phyloP scores from a whole-genome alignment of 2,888 invertebrate genomes.

The Nymphalis polychloros region DNA sequence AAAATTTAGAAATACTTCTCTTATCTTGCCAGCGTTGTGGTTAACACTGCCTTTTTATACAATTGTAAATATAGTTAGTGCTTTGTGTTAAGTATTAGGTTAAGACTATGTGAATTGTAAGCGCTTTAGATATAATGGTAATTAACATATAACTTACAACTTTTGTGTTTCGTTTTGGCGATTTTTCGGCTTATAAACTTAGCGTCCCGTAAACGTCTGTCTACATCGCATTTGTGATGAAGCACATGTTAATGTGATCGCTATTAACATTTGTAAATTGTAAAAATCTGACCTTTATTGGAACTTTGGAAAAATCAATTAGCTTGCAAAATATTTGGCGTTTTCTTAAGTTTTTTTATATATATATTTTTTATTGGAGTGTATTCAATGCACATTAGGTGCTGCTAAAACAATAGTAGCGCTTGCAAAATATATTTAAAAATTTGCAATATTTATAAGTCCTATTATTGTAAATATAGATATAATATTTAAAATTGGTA shows the following conservation, averaged over 20 bases:
- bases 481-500: slow-evolving; percentile 77
- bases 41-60: slow-evolving; percentile 74
- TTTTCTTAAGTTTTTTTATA: not conserved
- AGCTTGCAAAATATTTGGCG: not conserved
- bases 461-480: slow-evolving; percentile 76
- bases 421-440: slow-evolving; percentile 60
- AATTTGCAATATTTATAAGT: slow-evolving; percentile 61
- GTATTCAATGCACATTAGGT: slow-evolving; percentile 3
- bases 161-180: too few relatives aligned
- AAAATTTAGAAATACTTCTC: slow-evolving; percentile 77
- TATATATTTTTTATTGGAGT: not conserved
- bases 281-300: not conserved
- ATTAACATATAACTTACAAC: too few relatives aligned
- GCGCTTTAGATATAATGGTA: slow-evolving; percentile 15
- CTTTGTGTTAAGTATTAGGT: slow-evolving; percentile 45
- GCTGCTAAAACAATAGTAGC: slow-evolving; percentile 35
- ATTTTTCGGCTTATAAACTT: slow-evolving; percentile 20
- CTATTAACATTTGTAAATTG: slow-evolving; percentile 36
- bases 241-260: slow-evolving; percentile 78
- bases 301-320: too few relatives aligned
- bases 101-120: slow-evolving; percentile 33
- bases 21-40: slow-evolving; percentile 80
- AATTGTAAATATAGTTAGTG: slow-evolving; percentile 69
- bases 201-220: slow-evolving; percentile 77
- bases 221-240: slow-evolving; percentile 76